Conservation (phyloP, 2,113 vertebrate species). For the Serilophus lunatus region DNA sequence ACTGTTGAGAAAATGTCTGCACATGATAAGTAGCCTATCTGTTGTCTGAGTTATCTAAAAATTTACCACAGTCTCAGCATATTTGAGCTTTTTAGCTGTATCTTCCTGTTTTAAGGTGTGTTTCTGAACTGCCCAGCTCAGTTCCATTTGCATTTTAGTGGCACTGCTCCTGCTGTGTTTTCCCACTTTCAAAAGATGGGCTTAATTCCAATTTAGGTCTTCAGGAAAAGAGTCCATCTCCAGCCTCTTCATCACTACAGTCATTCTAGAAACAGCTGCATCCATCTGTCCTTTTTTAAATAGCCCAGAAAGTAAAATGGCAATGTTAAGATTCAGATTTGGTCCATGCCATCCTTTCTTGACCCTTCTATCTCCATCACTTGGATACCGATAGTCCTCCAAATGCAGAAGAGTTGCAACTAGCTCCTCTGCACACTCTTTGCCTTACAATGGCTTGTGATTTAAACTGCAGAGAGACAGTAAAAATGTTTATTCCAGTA, state of each 20-base stretch:
- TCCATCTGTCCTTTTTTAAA: neutral
- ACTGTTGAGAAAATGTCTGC: neutral
- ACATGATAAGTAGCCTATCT: neutral
- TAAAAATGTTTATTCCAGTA: neutral
- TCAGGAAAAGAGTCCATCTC: neutral
- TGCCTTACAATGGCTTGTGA: neutral
- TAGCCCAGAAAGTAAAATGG: neutral
- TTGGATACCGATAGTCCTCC: neutral
- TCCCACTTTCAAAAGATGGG: neutral
- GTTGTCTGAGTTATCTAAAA: neutral
- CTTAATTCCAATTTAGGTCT: neutral
- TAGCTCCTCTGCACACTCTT: neutral
- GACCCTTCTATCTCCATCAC: neutral
- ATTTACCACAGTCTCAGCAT: neutral
- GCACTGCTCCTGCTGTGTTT: neutral
- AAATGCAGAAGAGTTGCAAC: neutral
- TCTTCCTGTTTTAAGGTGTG: neutral
- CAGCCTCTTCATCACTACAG: neutral
- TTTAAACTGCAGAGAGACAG: neutral
- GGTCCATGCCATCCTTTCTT: neutral
- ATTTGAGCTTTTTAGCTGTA: neutral
- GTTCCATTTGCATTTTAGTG: neutral
- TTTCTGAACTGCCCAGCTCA: neutral
- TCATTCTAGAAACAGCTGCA: neutral
- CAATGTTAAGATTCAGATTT: neutral